A percentile compares a stretch with the other conserved stretches of the same genome.
Conservation (phyloP, 2,888 invertebrate species). For the Pristionchus mayeri region DNA sequence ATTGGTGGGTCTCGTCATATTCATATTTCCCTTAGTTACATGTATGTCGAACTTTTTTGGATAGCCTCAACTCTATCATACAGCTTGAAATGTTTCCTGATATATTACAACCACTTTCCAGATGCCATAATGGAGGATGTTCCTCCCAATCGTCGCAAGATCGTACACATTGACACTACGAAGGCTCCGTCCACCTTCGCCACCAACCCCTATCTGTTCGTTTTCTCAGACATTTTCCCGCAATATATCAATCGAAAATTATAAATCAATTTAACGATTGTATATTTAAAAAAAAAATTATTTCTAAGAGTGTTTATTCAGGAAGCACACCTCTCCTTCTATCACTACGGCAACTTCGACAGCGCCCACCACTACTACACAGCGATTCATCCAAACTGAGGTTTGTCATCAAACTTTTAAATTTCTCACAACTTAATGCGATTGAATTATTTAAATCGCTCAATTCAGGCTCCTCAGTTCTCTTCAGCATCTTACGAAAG, state of each 20-base stretch:
- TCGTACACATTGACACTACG: constrained; percentile 1
- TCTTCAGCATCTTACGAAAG: not conserved
- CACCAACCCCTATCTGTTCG: constrained; percentile 22
- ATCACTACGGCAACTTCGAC: not conserved
- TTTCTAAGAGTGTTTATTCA: not conserved
- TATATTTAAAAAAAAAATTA: too few species aligned
- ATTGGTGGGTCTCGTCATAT: constrained; percentile 58
- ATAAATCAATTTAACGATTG: not conserved
- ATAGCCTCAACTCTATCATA: too few species aligned
- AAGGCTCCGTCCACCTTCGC: not conserved
- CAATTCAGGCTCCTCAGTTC: not conserved
- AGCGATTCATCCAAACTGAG: constrained; percentile 21
- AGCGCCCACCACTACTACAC: not conserved
- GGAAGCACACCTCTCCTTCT: constrained; percentile 24
- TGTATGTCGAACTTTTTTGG: too few species aligned
- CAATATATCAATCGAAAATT: not conserved
- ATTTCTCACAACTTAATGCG: not conserved
- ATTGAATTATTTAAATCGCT: not conserved
- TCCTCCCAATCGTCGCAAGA: constrained; percentile 25
- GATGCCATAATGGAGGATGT: constrained; percentile 42
- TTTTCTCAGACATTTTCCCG: not conserved
- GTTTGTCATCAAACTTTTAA: not conserved
- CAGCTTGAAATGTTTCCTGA: not conserved
- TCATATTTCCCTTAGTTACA: too few species aligned
- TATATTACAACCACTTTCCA: not conserved